Base-by-base conservation (phyloP, 35 echinoderm and acorn worm species). In the Ptychodera flava region DNA sequence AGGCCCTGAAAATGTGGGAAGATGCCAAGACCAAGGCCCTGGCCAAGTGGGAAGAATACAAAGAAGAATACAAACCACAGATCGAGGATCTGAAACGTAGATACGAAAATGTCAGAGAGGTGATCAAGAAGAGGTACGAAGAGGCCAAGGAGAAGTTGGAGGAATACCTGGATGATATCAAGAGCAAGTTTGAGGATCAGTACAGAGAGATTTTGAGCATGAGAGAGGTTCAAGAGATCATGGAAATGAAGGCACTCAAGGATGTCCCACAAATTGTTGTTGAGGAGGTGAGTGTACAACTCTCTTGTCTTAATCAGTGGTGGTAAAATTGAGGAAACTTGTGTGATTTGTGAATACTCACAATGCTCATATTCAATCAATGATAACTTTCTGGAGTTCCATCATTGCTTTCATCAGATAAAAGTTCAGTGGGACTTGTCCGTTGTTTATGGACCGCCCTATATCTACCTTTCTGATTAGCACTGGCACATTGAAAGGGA, bases 111-210 rank as follows among this genome's bases (percentile, higher is more conserved):
- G 6, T 64, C 22, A 64, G 45, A 64, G 45, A 64, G 22, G 22
- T 12, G 22, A 22, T 36, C 37, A 53, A 88, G 1, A 84, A 79
- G 16, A 77, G 35, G 76, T 36, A 38, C 32, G 33, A 10, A 0
- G 76, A 77, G 22, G 27, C 85, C 12, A 30, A 83, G 0, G 86
- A 89, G 35, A 88, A 92, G 33, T 36, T 89, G 27, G 53, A 88
- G 32, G 29, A 29, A 36, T 35, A 88, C 1, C 16, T 84, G 6
- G 36, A 92, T 28, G 83, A 81, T 79, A 29, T 78, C 2, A 45
- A 37, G 15, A 81, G 85, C 28, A 34, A 88, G 28, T 29, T 78
- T 36, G 29, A 79, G 27, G 75, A 64, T 32, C 85, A 64, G 45
- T 64, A 92, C 35, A 45, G 79, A 78, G 78, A 89, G 16, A 22